Conservation (phyloP, 2,797 vertebrate species). For the Pogoniulus pusillus region DNA sequence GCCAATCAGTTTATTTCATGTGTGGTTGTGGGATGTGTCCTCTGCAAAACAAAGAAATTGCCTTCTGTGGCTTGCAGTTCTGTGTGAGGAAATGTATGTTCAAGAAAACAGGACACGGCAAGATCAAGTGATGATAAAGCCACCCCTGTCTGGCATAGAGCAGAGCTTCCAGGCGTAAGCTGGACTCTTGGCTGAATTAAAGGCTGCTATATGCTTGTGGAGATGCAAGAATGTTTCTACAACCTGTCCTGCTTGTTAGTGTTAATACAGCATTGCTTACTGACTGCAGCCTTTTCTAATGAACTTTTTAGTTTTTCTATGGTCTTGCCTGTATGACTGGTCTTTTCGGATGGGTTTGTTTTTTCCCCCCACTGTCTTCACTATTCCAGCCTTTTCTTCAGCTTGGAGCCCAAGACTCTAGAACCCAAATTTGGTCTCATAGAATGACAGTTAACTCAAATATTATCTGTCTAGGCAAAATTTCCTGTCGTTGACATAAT, state of each 20-base stretch:
- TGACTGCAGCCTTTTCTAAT: not conserved
- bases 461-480: not conserved
- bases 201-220: not conserved
- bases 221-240: not conserved
- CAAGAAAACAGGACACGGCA: not conserved
- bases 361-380: not conserved
- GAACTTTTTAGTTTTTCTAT: not conserved
- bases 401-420: not conserved
- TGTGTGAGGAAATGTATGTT: not conserved
- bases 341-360: not conserved
- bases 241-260: not conserved
- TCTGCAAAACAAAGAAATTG: not conserved
- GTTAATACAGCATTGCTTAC: not conserved
- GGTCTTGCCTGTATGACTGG: not conserved
- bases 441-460: not conserved
- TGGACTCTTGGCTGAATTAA: not conserved
- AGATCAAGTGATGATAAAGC: not conserved
- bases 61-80: not conserved
- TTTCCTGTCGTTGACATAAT: not conserved
- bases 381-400: slow-evolving; percentile 26
- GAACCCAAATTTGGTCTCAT: not conserved
- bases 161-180: not conserved
- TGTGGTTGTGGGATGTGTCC: not conserved
- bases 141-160: not conserved
- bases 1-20: not conserved